These are phyloP conservation scores for Pseudorhombus dupliciocellatus DNA, from an alignment of 2,113 vertebrate species.

Conservation along the genomic window DNA sequence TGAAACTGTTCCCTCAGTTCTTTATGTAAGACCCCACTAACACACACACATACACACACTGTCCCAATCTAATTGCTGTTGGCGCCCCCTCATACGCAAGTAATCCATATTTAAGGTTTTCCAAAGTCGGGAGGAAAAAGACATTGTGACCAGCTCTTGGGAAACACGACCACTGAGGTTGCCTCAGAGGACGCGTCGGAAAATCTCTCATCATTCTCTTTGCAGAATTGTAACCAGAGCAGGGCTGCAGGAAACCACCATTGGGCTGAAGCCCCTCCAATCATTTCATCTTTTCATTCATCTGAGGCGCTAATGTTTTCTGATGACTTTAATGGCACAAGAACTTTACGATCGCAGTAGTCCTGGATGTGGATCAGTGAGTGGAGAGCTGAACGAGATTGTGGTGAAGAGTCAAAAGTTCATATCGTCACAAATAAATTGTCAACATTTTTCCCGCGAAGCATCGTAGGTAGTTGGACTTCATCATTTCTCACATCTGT, in stretches of 20 bases:
- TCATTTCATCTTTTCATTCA: conserved; percentile 42
- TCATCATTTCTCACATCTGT: conserved; percentile 21
- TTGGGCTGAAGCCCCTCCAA: conserved; percentile 38
- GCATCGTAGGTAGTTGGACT: conserved; percentile 6
- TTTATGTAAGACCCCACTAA: conserved; percentile 40
- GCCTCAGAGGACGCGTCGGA: conserved; percentile 52
- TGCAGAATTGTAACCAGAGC: conserved; percentile 46
- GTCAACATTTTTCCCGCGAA: conserved; percentile 9
- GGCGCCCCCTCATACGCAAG: conserved; percentile 51
- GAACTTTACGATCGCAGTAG: conserved; percentile 15
- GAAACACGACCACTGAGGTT: conserved; percentile 59
- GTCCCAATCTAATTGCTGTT: conserved; percentile 44
- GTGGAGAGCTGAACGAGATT: background rate
- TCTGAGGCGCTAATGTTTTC: conserved; percentile 32
- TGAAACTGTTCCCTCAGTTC: conserved; percentile 27
- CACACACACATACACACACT: background rate
- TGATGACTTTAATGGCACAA: conserved; percentile 32
- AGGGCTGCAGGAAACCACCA: conserved; percentile 44
- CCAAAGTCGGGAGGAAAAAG: conserved; percentile 32
- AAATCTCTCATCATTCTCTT: conserved; percentile 65
- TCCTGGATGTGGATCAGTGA: conserved; percentile 30
- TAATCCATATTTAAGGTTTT: conserved; percentile 62
- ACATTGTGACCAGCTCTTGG: conserved; percentile 51
- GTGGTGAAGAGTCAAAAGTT: background rate
- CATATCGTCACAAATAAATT: conserved; percentile 5